A percentile compares a stretch with the other conserved stretches of the same genome.
phyloP scores from a whole-genome alignment of 2,113 vertebrate species.

The Fukomys damarensis region DNA sequence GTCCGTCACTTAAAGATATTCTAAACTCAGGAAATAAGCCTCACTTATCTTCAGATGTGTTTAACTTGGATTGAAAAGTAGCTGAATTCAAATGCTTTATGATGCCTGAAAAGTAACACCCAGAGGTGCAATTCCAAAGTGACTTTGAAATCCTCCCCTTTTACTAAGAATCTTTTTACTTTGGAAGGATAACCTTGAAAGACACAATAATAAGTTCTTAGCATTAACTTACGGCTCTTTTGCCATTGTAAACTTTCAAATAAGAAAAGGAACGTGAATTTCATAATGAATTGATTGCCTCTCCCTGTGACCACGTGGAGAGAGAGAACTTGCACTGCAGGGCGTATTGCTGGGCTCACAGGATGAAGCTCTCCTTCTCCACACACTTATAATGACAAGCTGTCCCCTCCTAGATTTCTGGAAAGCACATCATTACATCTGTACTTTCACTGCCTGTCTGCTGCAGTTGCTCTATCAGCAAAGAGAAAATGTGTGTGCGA shows the following conservation, averaged over 20 bases:
- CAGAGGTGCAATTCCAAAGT: conserved; percentile 59
- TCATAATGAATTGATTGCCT: background rate
- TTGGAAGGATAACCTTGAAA: conserved; percentile 60
- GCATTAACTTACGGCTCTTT: conserved; percentile 49
- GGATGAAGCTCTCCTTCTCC: background rate
- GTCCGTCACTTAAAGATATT: conserved; percentile 70
- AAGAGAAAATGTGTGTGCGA: background rate
- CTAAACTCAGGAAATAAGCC: conserved; percentile 48
- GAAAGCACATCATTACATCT: background rate
- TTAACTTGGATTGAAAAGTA: conserved; percentile 74
- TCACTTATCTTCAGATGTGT: conserved; percentile 69
- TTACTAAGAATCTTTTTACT: conserved; percentile 55
- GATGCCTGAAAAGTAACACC: conserved; percentile 73
- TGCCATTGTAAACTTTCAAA: background rate
- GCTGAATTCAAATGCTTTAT: conserved; percentile 67
- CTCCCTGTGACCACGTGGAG: background rate
- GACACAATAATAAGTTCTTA: conserved; percentile 60
- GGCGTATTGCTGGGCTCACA: background rate
- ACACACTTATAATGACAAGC: background rate
- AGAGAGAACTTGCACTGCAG: background rate
- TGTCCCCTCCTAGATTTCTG: background rate
- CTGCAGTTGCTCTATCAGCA: background rate
- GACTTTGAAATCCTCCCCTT: conserved; percentile 67
- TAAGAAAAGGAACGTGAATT: background rate
- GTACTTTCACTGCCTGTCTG: background rate